Percentiles rank a stretch among this genome's conserved stretches.
Evolutionary conservation across 2,888 invertebrate species (phyloP).

Genomic region (Nemotelus nigrinus): DNA sequence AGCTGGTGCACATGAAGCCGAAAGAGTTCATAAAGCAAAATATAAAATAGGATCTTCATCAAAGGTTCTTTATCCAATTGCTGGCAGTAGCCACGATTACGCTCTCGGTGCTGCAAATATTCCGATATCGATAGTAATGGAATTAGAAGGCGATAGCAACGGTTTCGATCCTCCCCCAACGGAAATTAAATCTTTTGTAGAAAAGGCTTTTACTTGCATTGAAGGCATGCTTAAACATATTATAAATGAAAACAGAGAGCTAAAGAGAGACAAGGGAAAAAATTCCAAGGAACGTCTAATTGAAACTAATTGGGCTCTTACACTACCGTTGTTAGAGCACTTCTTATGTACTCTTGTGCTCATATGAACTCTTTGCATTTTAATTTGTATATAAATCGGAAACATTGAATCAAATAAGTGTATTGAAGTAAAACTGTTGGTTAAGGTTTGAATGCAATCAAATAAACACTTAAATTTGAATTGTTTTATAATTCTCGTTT

Average conservation of each 20-base stretch:
- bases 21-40: conserved; percentile 57
- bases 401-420: too few species aligned
- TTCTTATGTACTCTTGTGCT: too few species aligned
- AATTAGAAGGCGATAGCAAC: conserved; percentile 69
- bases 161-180: conserved; percentile 71
- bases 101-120: conserved; percentile 69
- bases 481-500: too few species aligned
- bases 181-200: conserved; percentile 68
- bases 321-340: too few species aligned
- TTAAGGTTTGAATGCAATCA: too few species aligned
- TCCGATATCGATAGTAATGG: conserved; percentile 71
- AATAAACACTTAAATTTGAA: too few species aligned
- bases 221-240: conserved; percentile 57
- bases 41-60: conserved; percentile 66
- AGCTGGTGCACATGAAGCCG: conserved; percentile 62
- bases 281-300: too few species aligned
- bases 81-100: conserved; percentile 75
- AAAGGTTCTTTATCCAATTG: conserved; percentile 65
- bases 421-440: too few species aligned
- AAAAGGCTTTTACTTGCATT: conserved; percentile 69
- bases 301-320: too few species aligned
- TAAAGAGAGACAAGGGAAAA: neutral
- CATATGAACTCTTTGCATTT: too few species aligned
- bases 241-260: conserved; percentile 57
- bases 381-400: too few species aligned